These are phyloP conservation scores for Ypsolopha sequella DNA, from an alignment of 2,888 invertebrate genomes.

Conservation along the genomic window DNA sequence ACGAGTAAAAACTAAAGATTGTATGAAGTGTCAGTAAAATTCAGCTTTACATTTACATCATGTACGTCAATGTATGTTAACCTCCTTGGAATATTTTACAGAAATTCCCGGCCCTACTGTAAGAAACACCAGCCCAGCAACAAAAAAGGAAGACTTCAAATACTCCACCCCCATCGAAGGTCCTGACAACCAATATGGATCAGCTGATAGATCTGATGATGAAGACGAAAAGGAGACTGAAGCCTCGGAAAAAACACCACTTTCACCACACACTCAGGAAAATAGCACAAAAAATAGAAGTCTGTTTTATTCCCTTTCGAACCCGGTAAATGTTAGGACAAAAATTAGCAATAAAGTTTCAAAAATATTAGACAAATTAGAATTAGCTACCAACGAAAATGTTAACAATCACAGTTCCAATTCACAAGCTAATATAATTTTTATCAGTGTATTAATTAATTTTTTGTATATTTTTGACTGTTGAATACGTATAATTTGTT, in stretches of 20 bases:
- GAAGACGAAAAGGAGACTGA: slow-evolving; percentile 58
- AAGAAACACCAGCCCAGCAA: slow-evolving; percentile 63
- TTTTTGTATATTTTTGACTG: neutral
- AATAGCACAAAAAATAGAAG: slow-evolving; percentile 35
- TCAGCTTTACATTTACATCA: too few species aligned
- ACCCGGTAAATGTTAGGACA: slow-evolving; percentile 27
- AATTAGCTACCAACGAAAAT: neutral
- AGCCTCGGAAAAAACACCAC: slow-evolving; percentile 14
- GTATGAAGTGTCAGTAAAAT: too few species aligned
- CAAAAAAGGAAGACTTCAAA: slow-evolving; percentile 69
- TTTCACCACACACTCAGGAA: slow-evolving; percentile 19
- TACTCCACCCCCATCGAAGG: slow-evolving; percentile 55
- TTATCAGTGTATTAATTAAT: neutral
- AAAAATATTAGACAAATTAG: slow-evolving; percentile 40
- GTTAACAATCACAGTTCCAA: neutral
- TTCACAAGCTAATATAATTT: neutral
- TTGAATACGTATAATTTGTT: neutral
- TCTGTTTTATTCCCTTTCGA: slow-evolving; percentile 21
- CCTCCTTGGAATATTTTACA: slow-evolving; percentile 27
- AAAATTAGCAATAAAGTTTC: slow-evolving; percentile 54
- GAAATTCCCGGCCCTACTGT: slow-evolving; percentile 82
- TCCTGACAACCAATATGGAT: slow-evolving; percentile 78
- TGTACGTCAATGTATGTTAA: too few species aligned
- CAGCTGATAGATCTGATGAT: slow-evolving; percentile 79
- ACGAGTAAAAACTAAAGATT: too few species aligned